Evolutionary conservation across 2,113 vertebrate genomes (phyloP).

Genomic region (Mirza zaza): DNA sequence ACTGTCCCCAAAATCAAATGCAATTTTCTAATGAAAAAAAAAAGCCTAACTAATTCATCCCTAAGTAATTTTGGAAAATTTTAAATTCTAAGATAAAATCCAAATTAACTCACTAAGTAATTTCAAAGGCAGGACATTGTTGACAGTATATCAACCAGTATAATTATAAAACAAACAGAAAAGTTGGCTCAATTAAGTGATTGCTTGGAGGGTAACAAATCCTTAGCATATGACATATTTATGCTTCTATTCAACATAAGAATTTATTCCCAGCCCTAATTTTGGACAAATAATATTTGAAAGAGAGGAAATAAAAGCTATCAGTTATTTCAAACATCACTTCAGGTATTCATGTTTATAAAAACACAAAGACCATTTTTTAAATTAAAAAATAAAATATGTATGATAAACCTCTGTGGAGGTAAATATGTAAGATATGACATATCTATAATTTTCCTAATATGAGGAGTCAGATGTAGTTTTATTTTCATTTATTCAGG

Average conservation of each 20-base stretch:
- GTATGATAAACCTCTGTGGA: neutral
- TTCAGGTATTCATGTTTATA: neutral
- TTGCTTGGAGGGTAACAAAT: neutral
- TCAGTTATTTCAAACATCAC: neutral
- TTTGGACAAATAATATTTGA: neutral
- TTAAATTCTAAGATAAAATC: slow-evolving; percentile 38
- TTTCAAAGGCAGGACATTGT: slow-evolving; percentile 10
- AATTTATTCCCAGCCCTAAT: neutral
- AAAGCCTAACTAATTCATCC: slow-evolving; percentile 48
- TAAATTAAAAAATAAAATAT: neutral
- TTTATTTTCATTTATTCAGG: neutral
- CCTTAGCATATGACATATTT: neutral
- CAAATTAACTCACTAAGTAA: slow-evolving; percentile 32
- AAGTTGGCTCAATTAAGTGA: slow-evolving; percentile 11
- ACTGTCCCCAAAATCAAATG: neutral
- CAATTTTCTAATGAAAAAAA: neutral
- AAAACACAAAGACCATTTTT: neutral
- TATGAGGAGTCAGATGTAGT: neutral
- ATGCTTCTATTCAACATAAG: neutral
- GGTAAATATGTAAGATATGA: neutral
- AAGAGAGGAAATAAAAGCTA: neutral
- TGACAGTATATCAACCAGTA: slow-evolving; percentile 8
- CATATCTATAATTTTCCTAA: neutral
- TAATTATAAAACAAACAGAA: slow-evolving; percentile 59
- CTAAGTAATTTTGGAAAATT: slow-evolving; percentile 31